Conservation (phyloP, 2,888 invertebrate species). For the Synanthedon myopaeformis region DNA sequence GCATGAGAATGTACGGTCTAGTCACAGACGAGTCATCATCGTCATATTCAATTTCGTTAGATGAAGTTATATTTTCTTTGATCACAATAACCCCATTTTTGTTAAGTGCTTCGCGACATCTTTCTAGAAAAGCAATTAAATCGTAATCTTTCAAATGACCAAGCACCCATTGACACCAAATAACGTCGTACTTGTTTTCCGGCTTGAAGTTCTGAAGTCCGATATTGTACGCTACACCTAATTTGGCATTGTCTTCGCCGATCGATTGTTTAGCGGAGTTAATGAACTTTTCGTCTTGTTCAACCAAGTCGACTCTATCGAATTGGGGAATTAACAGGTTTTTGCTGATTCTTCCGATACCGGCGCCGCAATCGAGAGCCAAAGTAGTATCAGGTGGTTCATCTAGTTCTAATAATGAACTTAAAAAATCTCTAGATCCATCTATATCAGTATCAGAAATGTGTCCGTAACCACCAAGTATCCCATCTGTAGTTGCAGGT, state of each 20-base stretch:
- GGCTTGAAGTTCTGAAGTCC: slow-evolving; percentile 91
- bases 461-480: slow-evolving; percentile 92
- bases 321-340: slow-evolving; percentile 84
- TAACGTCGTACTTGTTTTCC: slow-evolving; percentile 84
- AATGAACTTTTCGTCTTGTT: slow-evolving; percentile 88
- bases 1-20: slow-evolving; percentile 75
- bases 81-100: slow-evolving; percentile 38
- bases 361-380: slow-evolving; percentile 96
- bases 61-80: slow-evolving; percentile 81
- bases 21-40: slow-evolving; percentile 91
- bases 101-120: slow-evolving; percentile 63
- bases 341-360: slow-evolving; percentile 94
- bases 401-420: slow-evolving; percentile 48
- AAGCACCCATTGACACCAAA: slow-evolving; percentile 98
- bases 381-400: slow-evolving; percentile 66
- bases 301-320: slow-evolving; percentile 88
- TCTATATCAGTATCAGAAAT: slow-evolving; percentile 89
- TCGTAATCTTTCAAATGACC: slow-evolving; percentile 89
- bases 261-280: slow-evolving; percentile 73
- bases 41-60: slow-evolving; percentile 77
- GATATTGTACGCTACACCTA: slow-evolving; percentile 76
- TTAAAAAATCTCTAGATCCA: slow-evolving; percentile 86
- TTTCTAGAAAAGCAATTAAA: slow-evolving; percentile 78
- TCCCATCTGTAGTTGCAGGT: slow-evolving; percentile 90
- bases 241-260: slow-evolving; percentile 52